phyloP scores from a whole-genome alignment of 2,797 vertebrate species.

The Kryptopterus vitreolus region DNA sequence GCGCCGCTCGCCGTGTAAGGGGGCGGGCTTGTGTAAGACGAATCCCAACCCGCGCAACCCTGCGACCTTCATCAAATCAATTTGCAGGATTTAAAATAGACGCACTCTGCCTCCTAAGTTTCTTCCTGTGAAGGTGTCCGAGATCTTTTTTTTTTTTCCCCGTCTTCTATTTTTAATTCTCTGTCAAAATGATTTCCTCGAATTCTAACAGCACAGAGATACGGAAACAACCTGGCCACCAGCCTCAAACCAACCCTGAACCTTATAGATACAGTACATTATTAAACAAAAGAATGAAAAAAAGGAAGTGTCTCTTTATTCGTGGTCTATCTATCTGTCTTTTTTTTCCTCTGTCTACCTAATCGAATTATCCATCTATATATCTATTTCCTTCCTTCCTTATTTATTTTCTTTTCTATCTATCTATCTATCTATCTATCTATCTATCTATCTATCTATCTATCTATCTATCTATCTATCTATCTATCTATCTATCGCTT shows the following conservation, averaged over 20 bases:
- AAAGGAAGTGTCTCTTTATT: too few species aligned
- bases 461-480: too few species aligned
- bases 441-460: too few species aligned
- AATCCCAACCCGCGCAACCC: conserved; percentile 5
- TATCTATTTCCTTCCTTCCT: too few species aligned
- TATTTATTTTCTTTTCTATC: too few species aligned
- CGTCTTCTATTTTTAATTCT: not conserved
- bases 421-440: too few species aligned
- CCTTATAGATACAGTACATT: not conserved
- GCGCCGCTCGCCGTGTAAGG: not conserved
- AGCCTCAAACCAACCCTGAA: too few species aligned
- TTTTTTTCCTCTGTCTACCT: too few species aligned
- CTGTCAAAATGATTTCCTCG: not conserved
- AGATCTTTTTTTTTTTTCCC: not conserved
- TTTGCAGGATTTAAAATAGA: conserved; percentile 32
- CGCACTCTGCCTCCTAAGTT: not conserved
- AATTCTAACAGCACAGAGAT: not conserved
- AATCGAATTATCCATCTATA: too few species aligned
- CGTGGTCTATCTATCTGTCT: too few species aligned
- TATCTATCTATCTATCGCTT: too few species aligned
- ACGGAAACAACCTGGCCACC: not conserved
- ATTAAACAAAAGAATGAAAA: not conserved
- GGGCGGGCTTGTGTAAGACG: not conserved
- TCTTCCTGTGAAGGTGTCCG: not conserved
- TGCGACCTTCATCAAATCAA: conserved; percentile 8